A percentile compares a stretch with the other conserved stretches of the same genome.
phyloP scores from a whole-genome alignment of 2,888 invertebrate species.

The Sphaerophoria rueppellii region DNA sequence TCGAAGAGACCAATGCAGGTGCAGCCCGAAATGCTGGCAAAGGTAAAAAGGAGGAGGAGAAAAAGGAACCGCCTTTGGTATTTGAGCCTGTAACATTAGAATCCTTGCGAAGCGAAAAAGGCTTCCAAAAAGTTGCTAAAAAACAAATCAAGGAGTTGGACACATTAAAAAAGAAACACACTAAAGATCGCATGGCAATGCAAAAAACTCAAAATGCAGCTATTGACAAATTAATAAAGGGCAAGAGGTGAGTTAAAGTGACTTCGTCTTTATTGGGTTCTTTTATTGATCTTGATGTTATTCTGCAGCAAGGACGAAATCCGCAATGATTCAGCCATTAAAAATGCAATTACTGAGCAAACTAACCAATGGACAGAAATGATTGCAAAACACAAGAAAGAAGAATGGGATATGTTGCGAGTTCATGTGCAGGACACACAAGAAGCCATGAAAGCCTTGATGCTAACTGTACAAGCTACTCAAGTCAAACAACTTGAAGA shows the following conservation, averaged over 20 bases:
- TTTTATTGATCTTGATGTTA: not conserved
- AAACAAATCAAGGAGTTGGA: slow-evolving; percentile 98
- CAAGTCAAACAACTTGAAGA: slow-evolving; percentile 95
- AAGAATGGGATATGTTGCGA: slow-evolving; percentile 92
- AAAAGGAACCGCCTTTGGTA: slow-evolving; percentile 88
- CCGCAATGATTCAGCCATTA: slow-evolving; percentile 89
- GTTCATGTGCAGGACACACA: slow-evolving; percentile 93
- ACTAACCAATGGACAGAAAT: slow-evolving; percentile 97
- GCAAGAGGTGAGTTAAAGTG: slow-evolving; percentile 90
- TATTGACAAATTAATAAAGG: slow-evolving; percentile 96
- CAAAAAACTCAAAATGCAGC: slow-evolving; percentile 96
- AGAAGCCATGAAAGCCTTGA: slow-evolving; percentile 87
- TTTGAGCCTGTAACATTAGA: slow-evolving; percentile 96
- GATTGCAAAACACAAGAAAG: slow-evolving; percentile 91
- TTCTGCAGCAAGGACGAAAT: slow-evolving; percentile 89
- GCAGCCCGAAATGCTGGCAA: slow-evolving; percentile 86
- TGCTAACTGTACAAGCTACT: slow-evolving; percentile 90
- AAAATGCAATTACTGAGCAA: slow-evolving; percentile 94
- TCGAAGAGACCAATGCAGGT: slow-evolving; percentile 89
- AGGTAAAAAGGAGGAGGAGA: slow-evolving; percentile 90
- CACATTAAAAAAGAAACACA: slow-evolving; percentile 93
- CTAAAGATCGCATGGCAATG: slow-evolving; percentile 94
- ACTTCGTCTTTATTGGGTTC: not conserved
- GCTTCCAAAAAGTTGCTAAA: slow-evolving; percentile 94
- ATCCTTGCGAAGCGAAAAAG: slow-evolving; percentile 93